Conservation (phyloP, 2,113 vertebrate genomes). For the Corapipo altera region DNA sequence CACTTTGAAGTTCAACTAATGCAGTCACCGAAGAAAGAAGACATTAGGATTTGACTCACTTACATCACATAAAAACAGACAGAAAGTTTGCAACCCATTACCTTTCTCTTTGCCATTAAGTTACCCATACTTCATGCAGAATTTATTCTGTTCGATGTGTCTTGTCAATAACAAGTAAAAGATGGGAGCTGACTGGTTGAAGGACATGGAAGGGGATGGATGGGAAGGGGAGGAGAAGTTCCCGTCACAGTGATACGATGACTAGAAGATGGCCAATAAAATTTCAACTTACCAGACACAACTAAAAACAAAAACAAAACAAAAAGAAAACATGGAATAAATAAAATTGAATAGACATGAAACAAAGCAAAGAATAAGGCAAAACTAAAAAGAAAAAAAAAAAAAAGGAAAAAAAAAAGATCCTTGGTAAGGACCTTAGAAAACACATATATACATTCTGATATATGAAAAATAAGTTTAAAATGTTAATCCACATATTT, state of each 20-base stretch:
- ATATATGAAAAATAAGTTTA: neutral
- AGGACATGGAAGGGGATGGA: conserved; percentile 88
- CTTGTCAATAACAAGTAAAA: conserved; percentile 90
- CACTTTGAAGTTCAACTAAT: neutral
- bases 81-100: conserved; percentile 82
- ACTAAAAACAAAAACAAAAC: conserved; percentile 89
- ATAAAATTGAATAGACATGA: conserved; percentile 74
- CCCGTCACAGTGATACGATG: conserved; percentile 89
- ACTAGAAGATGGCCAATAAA: conserved; percentile 95
- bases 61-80: conserved; percentile 55
- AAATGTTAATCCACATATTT: neutral
- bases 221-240: conserved; percentile 91
- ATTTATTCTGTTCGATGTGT: conserved; percentile 84
- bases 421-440: conserved; percentile 37
- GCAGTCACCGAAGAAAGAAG: neutral
- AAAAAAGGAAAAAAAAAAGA: neutral
- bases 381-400: conserved; percentile 47
- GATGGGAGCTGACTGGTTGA: conserved; percentile 90
- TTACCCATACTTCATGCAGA: conserved; percentile 88
- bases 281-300: conserved; percentile 99
- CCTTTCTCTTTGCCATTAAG: conserved; percentile 87
- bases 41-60: neutral
- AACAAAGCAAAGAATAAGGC: conserved; percentile 65
- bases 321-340: conserved; percentile 88
- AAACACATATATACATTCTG: conserved; percentile 16